A percentile compares a stretch with the other conserved stretches of the same genome.
Conservation (phyloP, 2,888 invertebrate species). For the Trichacis sp. region DNA sequence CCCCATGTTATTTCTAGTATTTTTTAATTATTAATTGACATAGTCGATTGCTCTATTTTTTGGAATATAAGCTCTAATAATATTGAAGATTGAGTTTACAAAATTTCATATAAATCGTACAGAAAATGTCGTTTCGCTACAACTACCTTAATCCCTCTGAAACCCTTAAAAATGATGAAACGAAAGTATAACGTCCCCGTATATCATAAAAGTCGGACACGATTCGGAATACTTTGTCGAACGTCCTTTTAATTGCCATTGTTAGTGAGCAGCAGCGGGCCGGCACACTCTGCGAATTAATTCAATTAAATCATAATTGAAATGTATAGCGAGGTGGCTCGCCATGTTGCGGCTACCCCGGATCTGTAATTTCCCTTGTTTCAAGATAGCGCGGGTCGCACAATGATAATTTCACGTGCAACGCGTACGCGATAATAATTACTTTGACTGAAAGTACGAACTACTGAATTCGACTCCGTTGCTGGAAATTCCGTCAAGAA, state of each 20-base stretch:
- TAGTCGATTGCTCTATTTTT: too few relatives aligned
- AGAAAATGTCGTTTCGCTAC: too few relatives aligned
- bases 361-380: slow-evolving; percentile 11
- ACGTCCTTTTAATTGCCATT: background rate
- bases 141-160: too few relatives aligned
- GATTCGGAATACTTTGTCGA: background rate
- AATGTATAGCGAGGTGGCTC: slow-evolving; percentile 1
- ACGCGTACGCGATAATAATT: slow-evolving; percentile 10
- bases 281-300: slow-evolving; percentile 2
- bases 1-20: too few relatives aligned
- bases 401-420: slow-evolving; percentile 9
- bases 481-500: background rate
- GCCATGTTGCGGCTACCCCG: slow-evolving; percentile 9
- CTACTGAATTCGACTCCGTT: slow-evolving; percentile 3
- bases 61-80: too few relatives aligned
- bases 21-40: too few relatives aligned
- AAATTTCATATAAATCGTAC: too few relatives aligned
- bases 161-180: too few relatives aligned
- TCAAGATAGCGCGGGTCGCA: slow-evolving; percentile 4
- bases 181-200: background rate
- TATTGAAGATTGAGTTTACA: too few relatives aligned
- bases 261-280: background rate
- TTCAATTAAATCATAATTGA: slow-evolving; percentile 14
- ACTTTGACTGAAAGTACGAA: slow-evolving; percentile 1
- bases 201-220: background rate